These are phyloP conservation scores for Halichoerus grypus DNA, from an alignment of 2,113 vertebrate species.

Conservation along the genomic window DNA sequence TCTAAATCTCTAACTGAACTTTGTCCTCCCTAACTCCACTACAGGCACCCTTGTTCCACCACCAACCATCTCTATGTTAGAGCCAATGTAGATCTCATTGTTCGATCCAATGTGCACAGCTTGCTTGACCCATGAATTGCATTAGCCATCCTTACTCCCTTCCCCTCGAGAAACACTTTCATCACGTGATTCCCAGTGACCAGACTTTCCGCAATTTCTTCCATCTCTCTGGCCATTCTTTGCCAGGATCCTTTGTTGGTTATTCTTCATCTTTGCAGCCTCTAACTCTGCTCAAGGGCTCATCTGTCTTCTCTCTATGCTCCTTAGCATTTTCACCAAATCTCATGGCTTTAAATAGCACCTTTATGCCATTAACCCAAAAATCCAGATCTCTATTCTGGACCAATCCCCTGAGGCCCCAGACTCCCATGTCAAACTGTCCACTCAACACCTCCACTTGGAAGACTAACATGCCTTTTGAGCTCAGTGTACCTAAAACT, in stretches of 20 bases:
- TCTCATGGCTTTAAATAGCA: not conserved
- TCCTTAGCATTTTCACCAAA: not conserved
- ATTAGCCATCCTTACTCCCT: not conserved
- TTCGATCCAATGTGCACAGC: not conserved
- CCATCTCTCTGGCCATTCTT: not conserved
- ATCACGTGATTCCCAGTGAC: not conserved
- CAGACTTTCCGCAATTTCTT: not conserved
- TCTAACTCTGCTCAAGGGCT: not conserved
- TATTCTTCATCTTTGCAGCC: not conserved
- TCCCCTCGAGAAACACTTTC: not conserved
- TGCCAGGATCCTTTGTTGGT: not conserved
- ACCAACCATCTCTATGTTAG: not conserved
- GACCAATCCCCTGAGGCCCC: not conserved
- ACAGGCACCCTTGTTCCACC: not conserved
- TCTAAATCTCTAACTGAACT: not conserved
- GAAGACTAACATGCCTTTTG: not conserved
- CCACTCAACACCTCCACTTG: not conserved
- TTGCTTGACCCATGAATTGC: not conserved
- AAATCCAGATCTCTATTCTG: not conserved
- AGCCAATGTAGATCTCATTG: no score
- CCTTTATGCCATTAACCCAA: not conserved
- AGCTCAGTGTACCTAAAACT: not conserved
- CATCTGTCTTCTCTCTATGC: not conserved
- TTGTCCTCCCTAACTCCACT: not conserved
- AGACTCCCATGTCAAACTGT: not conserved